These are phyloP conservation scores for Synergus gifuensis DNA, from an alignment of 2,888 invertebrate genomes.

Conservation along the genomic window DNA sequence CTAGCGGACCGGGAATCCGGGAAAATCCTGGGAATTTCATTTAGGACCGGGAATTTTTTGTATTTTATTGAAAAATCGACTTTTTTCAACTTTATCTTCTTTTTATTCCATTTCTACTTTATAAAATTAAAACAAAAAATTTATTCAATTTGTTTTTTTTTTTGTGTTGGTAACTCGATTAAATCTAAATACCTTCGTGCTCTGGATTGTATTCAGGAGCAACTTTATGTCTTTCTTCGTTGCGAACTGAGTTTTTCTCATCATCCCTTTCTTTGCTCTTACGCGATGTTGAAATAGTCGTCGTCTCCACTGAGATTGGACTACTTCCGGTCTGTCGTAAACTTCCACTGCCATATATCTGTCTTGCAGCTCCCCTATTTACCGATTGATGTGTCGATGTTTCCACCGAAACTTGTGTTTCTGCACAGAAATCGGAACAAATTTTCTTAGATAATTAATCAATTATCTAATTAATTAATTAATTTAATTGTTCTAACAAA, in stretches of 20 bases:
- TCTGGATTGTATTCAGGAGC: slow-evolving; percentile 53
- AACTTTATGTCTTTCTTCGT: slow-evolving; percentile 57
- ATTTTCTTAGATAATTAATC: too few relatives aligned
- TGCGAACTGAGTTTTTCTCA: slow-evolving; percentile 58
- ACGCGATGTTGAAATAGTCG: slow-evolving; percentile 54
- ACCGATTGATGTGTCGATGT: slow-evolving; percentile 78
- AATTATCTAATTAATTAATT: too few relatives aligned
- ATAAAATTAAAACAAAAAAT: too few relatives aligned
- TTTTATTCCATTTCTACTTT: too few relatives aligned
- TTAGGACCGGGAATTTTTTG: too few relatives aligned
- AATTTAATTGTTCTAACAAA: too few relatives aligned
- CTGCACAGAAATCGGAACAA: slow-evolving; percentile 40
- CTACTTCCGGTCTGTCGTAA: slow-evolving; percentile 78
- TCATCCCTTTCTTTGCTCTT: slow-evolving; percentile 56
- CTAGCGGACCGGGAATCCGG: too few relatives aligned
- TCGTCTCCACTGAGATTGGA: slow-evolving; percentile 68
- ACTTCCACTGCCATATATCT: slow-evolving; percentile 81
- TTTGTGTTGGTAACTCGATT: background rate
- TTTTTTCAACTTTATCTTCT: background rate
- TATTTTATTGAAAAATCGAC: background rate
- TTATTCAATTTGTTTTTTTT: too few relatives aligned
- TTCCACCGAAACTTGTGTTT: slow-evolving; percentile 60
- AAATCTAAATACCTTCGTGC: slow-evolving; percentile 51
- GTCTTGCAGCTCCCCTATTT: slow-evolving; percentile 80
- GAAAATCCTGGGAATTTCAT: too few relatives aligned